These are phyloP conservation scores for Urophycis tenuis DNA, from an alignment of 2,797 vertebrate genomes.

Conservation along the genomic window DNA sequence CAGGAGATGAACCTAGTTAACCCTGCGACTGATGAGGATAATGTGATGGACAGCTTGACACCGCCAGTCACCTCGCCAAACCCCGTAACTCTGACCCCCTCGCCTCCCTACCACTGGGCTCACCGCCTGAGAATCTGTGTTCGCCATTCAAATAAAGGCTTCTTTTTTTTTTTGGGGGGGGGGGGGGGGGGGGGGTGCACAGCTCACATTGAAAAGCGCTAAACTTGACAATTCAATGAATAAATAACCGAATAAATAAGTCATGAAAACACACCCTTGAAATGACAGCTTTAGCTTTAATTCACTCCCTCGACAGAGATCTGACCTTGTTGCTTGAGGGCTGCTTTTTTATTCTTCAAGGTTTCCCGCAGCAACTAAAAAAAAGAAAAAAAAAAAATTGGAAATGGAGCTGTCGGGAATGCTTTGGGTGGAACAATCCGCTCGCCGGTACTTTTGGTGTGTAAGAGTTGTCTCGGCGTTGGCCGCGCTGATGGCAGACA, in stretches of 20 bases:
- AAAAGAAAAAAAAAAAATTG: background rate
- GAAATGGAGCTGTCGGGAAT: background rate
- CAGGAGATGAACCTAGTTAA: background rate
- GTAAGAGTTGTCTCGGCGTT: background rate
- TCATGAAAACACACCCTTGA: background rate
- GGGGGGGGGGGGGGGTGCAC: no score
- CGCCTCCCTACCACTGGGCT: background rate
- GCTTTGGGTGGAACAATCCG: background rate
- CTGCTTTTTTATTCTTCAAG: constrained; percentile 1
- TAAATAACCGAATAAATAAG: constrained; percentile 5
- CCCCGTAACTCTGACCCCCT: background rate
- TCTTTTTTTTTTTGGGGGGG: no score
- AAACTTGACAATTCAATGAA: background rate
- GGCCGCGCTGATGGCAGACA: background rate
- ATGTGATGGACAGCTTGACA: background rate
- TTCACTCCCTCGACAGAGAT: background rate
- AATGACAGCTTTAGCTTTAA: background rate
- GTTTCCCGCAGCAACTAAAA: no score
- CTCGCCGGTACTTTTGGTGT: background rate
- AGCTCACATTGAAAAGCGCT: background rate
- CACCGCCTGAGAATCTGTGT: background rate
- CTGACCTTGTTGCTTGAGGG: background rate
- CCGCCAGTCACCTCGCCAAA: background rate
- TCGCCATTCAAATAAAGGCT: background rate
- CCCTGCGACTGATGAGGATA: background rate